Evolutionary conservation across 2,888 invertebrate species (phyloP), one percentile per base, ranked within the genome.

Genomic region (Clitarchus hookeri): DNA sequence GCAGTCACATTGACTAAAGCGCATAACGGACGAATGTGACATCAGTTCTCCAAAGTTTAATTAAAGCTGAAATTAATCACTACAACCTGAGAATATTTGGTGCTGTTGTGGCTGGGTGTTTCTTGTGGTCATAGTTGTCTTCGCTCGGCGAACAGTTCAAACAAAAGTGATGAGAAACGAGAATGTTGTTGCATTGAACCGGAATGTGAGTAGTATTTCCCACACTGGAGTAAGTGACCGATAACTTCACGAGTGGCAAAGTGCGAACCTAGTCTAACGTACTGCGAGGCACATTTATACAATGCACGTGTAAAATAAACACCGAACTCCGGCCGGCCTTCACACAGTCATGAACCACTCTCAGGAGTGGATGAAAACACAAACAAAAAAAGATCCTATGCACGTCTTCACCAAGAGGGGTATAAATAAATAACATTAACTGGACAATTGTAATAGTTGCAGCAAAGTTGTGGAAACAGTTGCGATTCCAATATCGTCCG

Each of bases 1-100:
- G 65, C 65, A 65, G 65, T 65, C 65, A 65, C 65, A 65, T 4
- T 65, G 65, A 65, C 65, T 65, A 65, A 65, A 65, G 65, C 65
- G n/a, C 65, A 65, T 65, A 11, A 65, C 16, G 65, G 16, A 65
- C n/a, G 16, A 65, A 19, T 65, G 65, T 65, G 48, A 48, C n/a
- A 65, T 8, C n/a, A n/a, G 65, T 65, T 65, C 65, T 65, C 65
- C 8, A 9, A 65, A 65, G 65, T 65, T 65, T 23, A 65, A 65
- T 65, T 65, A 65, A 65, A 65, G 65, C 65, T 65, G 65, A 65
- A 65, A 65, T 65, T 65, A n/a, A 65, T 65, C 65, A 65, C 78
- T 44, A 86, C 23, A 84, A 86, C 85, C 85, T 85, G 85, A 86
- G 85, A 83, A 84, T 86, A 84, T 85, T 84, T 79, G 78, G 84